Conservation (phyloP, 2,888 invertebrate species). For the Leuctra nigra region DNA sequence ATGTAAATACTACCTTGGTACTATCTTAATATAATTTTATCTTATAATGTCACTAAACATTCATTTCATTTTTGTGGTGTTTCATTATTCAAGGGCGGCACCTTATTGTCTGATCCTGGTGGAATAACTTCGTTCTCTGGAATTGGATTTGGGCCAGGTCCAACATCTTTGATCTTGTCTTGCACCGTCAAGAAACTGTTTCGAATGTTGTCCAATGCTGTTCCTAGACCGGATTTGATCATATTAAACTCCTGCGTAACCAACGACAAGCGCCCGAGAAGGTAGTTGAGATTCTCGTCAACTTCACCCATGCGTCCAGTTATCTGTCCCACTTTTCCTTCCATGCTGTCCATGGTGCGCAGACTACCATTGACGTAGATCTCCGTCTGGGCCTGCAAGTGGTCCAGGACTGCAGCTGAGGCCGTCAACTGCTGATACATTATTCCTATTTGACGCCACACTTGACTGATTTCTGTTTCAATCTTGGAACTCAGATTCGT, state of each 20-base stretch:
- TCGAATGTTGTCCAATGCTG: conserved; percentile 63
- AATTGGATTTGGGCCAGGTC: conserved; percentile 43
- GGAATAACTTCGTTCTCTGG: conserved; percentile 37
- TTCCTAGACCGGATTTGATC: conserved; percentile 68
- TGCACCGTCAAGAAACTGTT: conserved; percentile 58
- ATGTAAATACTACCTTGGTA: conserved; percentile 5
- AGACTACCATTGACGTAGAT: conserved; percentile 73
- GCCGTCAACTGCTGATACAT: conserved; percentile 78
- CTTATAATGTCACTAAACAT: not conserved
- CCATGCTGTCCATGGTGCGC: conserved; percentile 68
- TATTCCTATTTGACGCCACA: conserved; percentile 85
- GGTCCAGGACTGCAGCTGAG: conserved; percentile 65
- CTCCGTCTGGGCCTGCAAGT: conserved; percentile 70
- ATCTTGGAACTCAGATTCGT: conserved; percentile 69
- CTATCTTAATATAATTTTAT: not conserved
- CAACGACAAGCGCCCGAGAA: conserved; percentile 69
- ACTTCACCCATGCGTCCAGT: conserved; percentile 70
- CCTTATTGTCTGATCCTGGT: conserved; percentile 18
- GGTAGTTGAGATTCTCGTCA: conserved; percentile 73
- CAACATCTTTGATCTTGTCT: conserved; percentile 39
- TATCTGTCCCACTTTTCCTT: conserved; percentile 70
- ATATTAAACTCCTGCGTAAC: conserved; percentile 80
- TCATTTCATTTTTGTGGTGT: not conserved
- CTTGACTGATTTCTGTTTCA: conserved; percentile 74
- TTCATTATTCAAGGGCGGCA: conserved; percentile 8